phyloP scores from a whole-genome alignment of 2,888 invertebrate species.

The Cactoblastis cactorum region DNA sequence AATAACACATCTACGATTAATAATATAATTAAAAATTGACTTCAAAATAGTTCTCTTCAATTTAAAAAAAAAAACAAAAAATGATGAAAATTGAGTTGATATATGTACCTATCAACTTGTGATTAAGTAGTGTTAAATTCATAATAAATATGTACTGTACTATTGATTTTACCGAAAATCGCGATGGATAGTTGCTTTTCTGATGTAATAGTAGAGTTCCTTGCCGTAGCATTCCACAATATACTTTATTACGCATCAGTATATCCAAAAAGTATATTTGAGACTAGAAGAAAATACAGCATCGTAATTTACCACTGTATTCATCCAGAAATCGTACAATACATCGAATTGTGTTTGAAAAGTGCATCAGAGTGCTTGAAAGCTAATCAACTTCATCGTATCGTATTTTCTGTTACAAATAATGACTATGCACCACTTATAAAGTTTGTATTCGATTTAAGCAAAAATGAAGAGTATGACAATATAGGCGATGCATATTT shows the following conservation, averaged over 20 bases:
- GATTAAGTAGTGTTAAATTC: too few species aligned
- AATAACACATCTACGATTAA: too few species aligned
- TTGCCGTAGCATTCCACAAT: constrained; percentile 82
- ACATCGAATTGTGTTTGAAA: constrained; percentile 78
- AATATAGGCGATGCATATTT: constrained; percentile 79
- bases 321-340: constrained; percentile 83
- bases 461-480: constrained; percentile 39
- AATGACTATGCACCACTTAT: constrained; percentile 38
- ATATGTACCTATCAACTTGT: too few species aligned
- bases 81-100: too few species aligned
- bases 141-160: neutral
- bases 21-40: too few species aligned
- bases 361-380: constrained; percentile 70
- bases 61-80: too few species aligned
- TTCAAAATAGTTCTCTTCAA: too few species aligned
- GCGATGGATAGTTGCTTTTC: constrained; percentile 67
- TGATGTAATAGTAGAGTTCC: constrained; percentile 82
- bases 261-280: constrained; percentile 83
- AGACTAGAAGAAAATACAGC: constrained; percentile 81
- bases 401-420: constrained; percentile 73
- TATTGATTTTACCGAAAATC: neutral
- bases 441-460: constrained; percentile 60
- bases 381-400: constrained; percentile 63
- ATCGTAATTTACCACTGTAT: constrained; percentile 78
- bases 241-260: constrained; percentile 80